Percentiles rank a stretch among this genome's conserved stretches.
Conservation (phyloP, 2,888 invertebrate genomes). For the Capitulum mitella region DNA sequence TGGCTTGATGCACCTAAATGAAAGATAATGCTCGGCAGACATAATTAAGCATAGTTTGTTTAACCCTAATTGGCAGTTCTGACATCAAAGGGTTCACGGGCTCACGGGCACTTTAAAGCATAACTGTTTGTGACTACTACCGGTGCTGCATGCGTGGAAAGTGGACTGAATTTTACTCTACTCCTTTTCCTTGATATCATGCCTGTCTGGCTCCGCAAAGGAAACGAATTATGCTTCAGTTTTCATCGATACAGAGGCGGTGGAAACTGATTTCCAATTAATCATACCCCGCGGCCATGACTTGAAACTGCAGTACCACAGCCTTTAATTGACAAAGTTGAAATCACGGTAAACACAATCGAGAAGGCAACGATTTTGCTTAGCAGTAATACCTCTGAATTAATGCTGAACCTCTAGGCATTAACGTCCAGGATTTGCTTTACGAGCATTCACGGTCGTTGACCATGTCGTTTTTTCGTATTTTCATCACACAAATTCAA, state of each 20-base stretch:
- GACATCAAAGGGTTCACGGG: slow-evolving; percentile 6
- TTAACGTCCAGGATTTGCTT: no score
- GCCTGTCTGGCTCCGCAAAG: slow-evolving; percentile 5
- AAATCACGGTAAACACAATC: not conserved
- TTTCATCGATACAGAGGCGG: not conserved
- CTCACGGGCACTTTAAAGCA: no score
- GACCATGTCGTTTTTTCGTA: no score
- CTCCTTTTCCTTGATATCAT: not conserved
- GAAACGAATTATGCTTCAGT: not conserved
- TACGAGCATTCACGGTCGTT: no score
- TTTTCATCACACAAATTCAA: no score
- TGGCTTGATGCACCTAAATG: slow-evolving; percentile 9
- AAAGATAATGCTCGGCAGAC: not conserved
- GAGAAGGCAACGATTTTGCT: not conserved
- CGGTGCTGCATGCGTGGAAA: not conserved
- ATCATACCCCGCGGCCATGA: not conserved
- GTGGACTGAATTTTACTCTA: not conserved
- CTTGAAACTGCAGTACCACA: not conserved
- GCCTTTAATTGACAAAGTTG: not conserved
- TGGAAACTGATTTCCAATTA: not conserved
- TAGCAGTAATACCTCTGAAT: no score
- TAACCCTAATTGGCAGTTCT: slow-evolving; percentile 13
- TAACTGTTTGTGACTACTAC: no score
- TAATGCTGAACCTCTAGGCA: no score
- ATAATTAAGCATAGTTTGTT: slow-evolving; percentile 23